Evolutionary conservation across 1,140 invertebrate species (phyloP).

Genomic region (Agrilus planipennis): DNA sequence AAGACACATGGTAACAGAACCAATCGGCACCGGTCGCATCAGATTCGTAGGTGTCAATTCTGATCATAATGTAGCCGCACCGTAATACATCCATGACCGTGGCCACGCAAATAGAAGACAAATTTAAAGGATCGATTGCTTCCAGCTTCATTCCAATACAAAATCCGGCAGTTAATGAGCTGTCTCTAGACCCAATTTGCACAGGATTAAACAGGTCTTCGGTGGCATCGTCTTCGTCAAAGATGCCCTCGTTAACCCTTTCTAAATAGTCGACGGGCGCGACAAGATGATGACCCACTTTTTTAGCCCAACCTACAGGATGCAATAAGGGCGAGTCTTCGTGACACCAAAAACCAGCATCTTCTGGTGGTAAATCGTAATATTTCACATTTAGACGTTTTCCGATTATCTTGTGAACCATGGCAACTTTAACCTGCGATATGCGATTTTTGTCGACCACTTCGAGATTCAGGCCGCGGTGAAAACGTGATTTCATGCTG

Average conservation of each 20-base stretch:
- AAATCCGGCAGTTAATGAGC: conserved; percentile 42
- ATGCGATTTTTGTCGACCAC: conserved; percentile 94
- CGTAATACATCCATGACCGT: conserved; percentile 88
- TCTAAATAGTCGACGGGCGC: conserved; percentile 67
- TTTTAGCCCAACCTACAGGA: conserved; percentile 84
- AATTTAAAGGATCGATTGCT: conserved; percentile 90
- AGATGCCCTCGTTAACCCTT: conserved; percentile 42
- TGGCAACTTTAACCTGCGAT: conserved; percentile 74
- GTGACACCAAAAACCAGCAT: conserved; percentile 90
- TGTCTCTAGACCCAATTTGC: conserved; percentile 29
- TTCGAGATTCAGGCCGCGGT: conserved; percentile 74
- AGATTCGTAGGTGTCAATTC: conserved; percentile 81
- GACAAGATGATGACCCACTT: conserved; percentile 70
- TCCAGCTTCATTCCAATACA: conserved; percentile 90
- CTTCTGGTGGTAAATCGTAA: conserved; percentile 65
- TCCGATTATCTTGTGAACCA: conserved; percentile 79
- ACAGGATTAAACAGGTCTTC: conserved; percentile 57
- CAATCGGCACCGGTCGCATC: conserved; percentile 78
- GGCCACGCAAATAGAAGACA: conserved; percentile 88
- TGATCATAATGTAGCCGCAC: conserved; percentile 91
- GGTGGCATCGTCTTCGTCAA: conserved; percentile 56
- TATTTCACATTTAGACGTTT: conserved; percentile 85
- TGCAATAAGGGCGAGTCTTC: conserved; percentile 90
- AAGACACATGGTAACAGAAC: conserved; percentile 92
- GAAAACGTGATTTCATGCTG: conserved; percentile 70